Percentiles rank a stretch among this genome's conserved stretches.
Conservation (phyloP, 2,888 invertebrate species). For the Rutpela maculata region DNA sequence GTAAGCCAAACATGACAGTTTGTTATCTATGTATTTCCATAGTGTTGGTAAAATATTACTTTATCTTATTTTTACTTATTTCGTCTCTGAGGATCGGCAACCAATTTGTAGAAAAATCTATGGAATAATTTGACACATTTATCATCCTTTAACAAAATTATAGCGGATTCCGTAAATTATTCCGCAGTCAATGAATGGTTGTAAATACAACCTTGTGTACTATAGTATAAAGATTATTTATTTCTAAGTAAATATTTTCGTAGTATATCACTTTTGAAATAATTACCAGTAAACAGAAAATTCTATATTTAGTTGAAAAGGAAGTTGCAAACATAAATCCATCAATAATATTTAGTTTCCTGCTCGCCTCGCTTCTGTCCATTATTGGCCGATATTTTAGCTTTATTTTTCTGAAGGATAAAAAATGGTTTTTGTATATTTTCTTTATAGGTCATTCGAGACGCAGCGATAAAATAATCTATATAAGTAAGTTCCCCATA, state of each 20-base stretch:
- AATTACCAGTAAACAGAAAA: background rate
- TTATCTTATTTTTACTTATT: too few species aligned
- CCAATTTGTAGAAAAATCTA: too few species aligned
- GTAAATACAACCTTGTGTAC: too few species aligned
- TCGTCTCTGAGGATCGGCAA: too few species aligned
- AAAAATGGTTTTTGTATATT: background rate
- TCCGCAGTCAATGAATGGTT: too few species aligned
- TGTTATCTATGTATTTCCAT: too few species aligned
- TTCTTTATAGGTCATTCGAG: background rate
- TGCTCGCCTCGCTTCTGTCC: background rate
- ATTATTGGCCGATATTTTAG: background rate
- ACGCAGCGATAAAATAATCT: background rate
- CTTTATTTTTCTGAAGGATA: background rate
- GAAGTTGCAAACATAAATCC: background rate
- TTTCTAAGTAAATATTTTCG: background rate
- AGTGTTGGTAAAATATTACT: too few species aligned
- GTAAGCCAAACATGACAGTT: too few species aligned
- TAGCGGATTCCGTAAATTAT: too few species aligned
- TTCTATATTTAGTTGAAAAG: background rate
- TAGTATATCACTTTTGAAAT: background rate
- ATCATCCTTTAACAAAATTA: too few species aligned
- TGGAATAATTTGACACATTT: too few species aligned
- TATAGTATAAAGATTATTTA: background rate
- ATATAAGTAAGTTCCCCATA: background rate
- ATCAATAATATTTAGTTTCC: conserved; percentile 7